Conservation (phyloP, 2,888 invertebrate genomes). For the Dasysyrphus tricinctus region DNA sequence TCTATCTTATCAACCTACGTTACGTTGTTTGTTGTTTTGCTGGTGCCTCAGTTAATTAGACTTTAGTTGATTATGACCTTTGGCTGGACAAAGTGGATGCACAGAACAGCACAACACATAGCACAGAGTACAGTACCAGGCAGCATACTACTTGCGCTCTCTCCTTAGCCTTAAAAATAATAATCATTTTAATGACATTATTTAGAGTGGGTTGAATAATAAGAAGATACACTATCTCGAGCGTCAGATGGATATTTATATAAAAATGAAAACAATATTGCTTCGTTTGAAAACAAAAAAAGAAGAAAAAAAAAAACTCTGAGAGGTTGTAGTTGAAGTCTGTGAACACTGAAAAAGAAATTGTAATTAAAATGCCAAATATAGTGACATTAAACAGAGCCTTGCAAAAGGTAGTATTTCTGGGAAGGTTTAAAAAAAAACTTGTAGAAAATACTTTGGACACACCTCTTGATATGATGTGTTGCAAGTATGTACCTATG, state of each 20-base stretch:
- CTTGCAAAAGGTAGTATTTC: not conserved
- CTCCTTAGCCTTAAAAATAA: conserved; percentile 21
- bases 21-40: not conserved
- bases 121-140: not conserved
- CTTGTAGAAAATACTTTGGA: no score
- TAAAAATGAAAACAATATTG: conserved; percentile 4
- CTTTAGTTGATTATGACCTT: conserved; percentile 66
- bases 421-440: no score
- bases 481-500: no score
- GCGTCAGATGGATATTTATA: conserved; percentile 10
- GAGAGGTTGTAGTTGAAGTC: no score
- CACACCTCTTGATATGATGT: no score
- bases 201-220: conserved; percentile 42
- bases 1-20: conserved; percentile 25
- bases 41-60: conserved; percentile 58
- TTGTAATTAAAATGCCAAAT: conserved; percentile 1
- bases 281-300: not conserved
- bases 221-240: conserved; percentile 26
- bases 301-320: not conserved
- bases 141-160: conserved; percentile 20
- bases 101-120: not conserved
- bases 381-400: not conserved
- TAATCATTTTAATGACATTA: conserved; percentile 48
- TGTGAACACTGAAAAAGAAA: not conserved
- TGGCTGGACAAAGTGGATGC: conserved; percentile 46